A percentile compares a stretch with the other conserved stretches of the same genome.
Conservation (phyloP, 2,888 invertebrate genomes). For the Clitarchus hookeri region DNA sequence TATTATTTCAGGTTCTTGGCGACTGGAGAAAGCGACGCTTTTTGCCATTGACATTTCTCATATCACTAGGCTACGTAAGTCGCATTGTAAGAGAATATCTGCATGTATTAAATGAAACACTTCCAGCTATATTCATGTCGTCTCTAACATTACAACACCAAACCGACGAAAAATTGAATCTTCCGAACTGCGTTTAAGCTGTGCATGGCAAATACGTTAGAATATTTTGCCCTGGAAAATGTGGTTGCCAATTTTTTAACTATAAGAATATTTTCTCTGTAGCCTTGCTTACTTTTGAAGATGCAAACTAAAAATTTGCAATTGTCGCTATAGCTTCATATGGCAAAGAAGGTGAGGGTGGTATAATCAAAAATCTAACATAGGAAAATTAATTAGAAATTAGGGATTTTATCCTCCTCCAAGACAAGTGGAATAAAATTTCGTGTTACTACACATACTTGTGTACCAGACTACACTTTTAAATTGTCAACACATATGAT, state of each 20-base stretch:
- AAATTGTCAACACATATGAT: conserved; percentile 17
- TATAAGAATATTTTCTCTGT: not conserved
- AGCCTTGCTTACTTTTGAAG: not conserved
- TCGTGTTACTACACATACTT: not conserved
- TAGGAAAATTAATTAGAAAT: conserved; percentile 6
- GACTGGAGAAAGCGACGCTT: not conserved
- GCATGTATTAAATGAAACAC: not conserved
- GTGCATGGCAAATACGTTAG: not conserved
- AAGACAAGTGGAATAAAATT: not conserved
- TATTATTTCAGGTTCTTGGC: not conserved
- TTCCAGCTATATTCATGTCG: not conserved
- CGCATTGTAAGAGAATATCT: not conserved
- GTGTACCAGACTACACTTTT: not conserved
- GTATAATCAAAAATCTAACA: conserved; percentile 16
- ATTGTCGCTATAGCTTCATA: not conserved
- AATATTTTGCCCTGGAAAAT: not conserved
- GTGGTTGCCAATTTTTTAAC: not conserved
- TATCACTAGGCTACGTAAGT: conserved; percentile 1
- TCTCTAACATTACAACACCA: not conserved
- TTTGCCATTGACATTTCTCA: not conserved
- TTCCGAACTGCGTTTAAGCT: not conserved
- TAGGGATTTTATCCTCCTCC: not conserved
- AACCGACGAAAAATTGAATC: not conserved
- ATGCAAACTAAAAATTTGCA: conserved; percentile 17
- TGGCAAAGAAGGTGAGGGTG: conserved; percentile 9